phyloP scores from a whole-genome alignment of 2,888 invertebrate species.

The Melinaea menophilus region DNA sequence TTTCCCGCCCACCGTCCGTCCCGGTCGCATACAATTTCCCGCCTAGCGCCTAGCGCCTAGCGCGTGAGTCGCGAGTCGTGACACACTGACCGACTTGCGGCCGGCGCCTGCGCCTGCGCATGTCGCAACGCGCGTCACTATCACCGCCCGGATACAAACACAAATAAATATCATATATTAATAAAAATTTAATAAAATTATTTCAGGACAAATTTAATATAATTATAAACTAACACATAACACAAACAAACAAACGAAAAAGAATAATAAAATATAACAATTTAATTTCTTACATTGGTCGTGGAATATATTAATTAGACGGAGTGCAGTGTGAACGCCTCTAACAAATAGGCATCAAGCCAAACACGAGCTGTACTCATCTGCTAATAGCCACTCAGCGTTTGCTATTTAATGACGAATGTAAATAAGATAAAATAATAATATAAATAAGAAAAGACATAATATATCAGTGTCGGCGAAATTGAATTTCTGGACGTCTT shows the following conservation, averaged over 20 bases:
- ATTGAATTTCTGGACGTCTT: slow-evolving; percentile 6
- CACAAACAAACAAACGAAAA: no score
- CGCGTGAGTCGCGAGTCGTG: slow-evolving; percentile 34
- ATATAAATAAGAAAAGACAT: slow-evolving; percentile 18
- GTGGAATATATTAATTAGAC: not conserved
- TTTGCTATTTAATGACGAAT: slow-evolving; percentile 26
- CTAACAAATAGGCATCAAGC: slow-evolving; percentile 17
- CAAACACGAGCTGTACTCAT: slow-evolving; percentile 20
- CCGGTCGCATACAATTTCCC: slow-evolving; percentile 20
- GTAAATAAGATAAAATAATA: slow-evolving; percentile 20
- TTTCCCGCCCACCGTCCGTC: slow-evolving; percentile 18
- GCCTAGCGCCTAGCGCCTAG: slow-evolving; percentile 19
- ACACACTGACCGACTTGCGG: slow-evolving; percentile 61
- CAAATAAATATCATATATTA: no score
- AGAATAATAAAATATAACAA: not conserved
- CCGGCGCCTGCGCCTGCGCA: slow-evolving; percentile 36
- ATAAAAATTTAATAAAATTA: no score
- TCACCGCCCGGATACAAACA: slow-evolving; percentile 4
- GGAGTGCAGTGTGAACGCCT: not conserved
- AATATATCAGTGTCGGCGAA: slow-evolving; percentile 19
- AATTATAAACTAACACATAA: no score
- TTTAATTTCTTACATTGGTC: not conserved
- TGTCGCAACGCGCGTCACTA: slow-evolving; percentile 20
- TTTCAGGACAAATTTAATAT: no score
- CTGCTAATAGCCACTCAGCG: slow-evolving; percentile 25